phyloP scores from a whole-genome alignment of 2,888 invertebrate species.

The Leistus spinibarbis region DNA sequence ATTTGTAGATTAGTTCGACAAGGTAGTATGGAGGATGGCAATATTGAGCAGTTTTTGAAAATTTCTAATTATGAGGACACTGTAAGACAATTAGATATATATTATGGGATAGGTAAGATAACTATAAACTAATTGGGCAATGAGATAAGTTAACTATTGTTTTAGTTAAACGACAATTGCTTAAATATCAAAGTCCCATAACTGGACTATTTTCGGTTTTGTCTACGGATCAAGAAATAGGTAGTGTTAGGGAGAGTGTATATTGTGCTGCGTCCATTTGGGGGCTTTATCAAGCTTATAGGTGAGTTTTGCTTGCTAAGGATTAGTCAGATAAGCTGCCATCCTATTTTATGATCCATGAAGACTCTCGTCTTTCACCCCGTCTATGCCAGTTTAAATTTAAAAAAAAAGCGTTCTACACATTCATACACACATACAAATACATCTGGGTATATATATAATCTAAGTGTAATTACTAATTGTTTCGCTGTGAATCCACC shows the following conservation, averaged over 20 bases:
- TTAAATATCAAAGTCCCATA: slow-evolving; percentile 90
- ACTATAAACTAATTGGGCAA: slow-evolving; percentile 17
- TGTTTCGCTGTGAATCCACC: too few relatives aligned
- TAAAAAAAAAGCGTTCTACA: too few relatives aligned
- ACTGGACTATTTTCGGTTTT: slow-evolving; percentile 91
- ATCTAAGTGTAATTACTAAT: too few relatives aligned
- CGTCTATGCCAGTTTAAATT: too few relatives aligned
- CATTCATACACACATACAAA: too few relatives aligned
- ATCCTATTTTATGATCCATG: too few relatives aligned
- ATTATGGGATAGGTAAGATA: slow-evolving; percentile 86
- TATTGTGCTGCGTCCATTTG: slow-evolving; percentile 97
- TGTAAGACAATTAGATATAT: slow-evolving; percentile 87
- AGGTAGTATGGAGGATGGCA: slow-evolving; percentile 73
- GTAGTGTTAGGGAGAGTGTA: slow-evolving; percentile 93
- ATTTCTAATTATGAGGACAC: slow-evolving; percentile 89
- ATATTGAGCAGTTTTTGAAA: slow-evolving; percentile 79
- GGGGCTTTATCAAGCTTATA: slow-evolving; percentile 96
- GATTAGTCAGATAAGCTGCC: too few relatives aligned
- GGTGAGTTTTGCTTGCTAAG: slow-evolving; percentile 59
- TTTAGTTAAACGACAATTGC: slow-evolving; percentile 86
- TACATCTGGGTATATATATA: too few relatives aligned
- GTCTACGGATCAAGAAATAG: slow-evolving; percentile 78
- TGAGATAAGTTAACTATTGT: slow-evolving; percentile 39
- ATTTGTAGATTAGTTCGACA: slow-evolving; percentile 55
- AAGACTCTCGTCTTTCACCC: too few relatives aligned